Evolutionary conservation across 2,797 vertebrate genomes (phyloP).

Genomic region (Rhinoraja longicauda): DNA sequence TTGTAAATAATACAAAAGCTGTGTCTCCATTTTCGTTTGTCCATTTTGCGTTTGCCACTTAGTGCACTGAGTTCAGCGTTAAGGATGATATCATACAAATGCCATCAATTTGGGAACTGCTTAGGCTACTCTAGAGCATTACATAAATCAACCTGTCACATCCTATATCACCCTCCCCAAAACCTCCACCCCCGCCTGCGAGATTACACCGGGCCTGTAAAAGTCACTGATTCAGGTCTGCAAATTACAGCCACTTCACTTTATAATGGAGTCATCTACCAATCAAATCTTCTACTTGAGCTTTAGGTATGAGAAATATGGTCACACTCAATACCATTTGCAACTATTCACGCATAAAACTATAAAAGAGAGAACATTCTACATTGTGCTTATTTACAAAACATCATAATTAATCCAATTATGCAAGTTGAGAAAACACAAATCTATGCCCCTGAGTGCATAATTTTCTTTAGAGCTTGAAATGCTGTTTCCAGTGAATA

Average conservation of each 20-base stretch:
- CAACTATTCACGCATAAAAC: conserved; percentile 12
- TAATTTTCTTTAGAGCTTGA: conserved; percentile 38
- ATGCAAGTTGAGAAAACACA: conserved; percentile 69
- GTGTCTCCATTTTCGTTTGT: neutral
- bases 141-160: neutral
- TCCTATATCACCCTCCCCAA: neutral
- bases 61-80: no score
- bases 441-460: conserved; percentile 48
- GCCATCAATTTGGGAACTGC: neutral
- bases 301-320: conserved; percentile 52
- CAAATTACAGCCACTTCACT: conserved; percentile 69
- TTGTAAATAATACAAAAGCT: neutral
- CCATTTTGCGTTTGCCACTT: neutral
- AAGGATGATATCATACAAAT: neutral
- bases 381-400: conserved; percentile 76
- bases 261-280: conserved; percentile 64
- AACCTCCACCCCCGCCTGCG: neutral
- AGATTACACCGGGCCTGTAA: conserved; percentile 43
- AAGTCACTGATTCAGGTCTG: conserved; percentile 72
- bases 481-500: neutral
- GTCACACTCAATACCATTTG: conserved; percentile 51
- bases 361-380: conserved; percentile 54
- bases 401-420: conserved; percentile 63
- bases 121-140: neutral
- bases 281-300: conserved; percentile 65